These are phyloP conservation scores for Microplitis demolitor DNA, from an alignment of 1,140 invertebrate genomes.

Conservation along the genomic window DNA sequence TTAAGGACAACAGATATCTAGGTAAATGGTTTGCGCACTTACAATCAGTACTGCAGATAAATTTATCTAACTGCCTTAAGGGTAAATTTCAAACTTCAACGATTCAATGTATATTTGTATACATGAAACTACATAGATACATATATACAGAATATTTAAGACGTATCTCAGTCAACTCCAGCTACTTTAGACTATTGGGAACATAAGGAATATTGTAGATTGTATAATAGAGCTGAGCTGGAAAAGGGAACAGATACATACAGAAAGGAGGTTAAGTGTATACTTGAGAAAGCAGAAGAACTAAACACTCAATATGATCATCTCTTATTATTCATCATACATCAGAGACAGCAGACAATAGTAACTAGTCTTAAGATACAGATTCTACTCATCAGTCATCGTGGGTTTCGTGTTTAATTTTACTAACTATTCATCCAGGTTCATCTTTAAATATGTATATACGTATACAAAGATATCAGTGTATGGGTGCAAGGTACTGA, in stretches of 20 bases:
- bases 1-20: neutral
- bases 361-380: neutral
- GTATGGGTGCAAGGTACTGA: too few relatives aligned
- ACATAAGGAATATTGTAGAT: neutral
- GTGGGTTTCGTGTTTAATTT: too few relatives aligned
- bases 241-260: neutral
- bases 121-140: too few relatives aligned
- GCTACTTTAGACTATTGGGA: too few relatives aligned
- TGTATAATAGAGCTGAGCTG: neutral
- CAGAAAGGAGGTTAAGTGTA: slow-evolving; percentile 15
- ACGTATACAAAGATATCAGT: neutral
- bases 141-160: too few relatives aligned
- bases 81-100: too few relatives aligned
- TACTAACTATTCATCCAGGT: neutral
- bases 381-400: slow-evolving; percentile 5
- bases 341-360: too few relatives aligned
- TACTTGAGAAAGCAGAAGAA: neutral
- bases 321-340: neutral
- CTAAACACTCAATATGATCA: slow-evolving; percentile 5
- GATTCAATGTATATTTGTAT: too few relatives aligned
- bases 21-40: neutral
- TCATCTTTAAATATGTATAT: neutral
- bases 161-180: too few relatives aligned
- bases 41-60: too few relatives aligned
- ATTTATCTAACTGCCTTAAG: too few relatives aligned